Conservation (phyloP, 1,140 invertebrate genomes). For the Pseudomyrmex concolor region DNA sequence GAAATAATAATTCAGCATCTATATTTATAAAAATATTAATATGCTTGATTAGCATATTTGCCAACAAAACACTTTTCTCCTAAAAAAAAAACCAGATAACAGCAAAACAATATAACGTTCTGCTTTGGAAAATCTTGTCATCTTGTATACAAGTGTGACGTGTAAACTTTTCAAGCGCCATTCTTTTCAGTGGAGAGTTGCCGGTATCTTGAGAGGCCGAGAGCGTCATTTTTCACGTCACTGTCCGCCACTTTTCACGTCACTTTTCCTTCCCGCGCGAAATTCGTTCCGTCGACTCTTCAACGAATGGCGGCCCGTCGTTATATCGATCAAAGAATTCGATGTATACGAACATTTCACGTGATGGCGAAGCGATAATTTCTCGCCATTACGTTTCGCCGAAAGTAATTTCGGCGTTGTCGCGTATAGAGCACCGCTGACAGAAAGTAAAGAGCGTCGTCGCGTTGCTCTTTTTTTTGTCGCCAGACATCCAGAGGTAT, state of each 20-base stretch:
- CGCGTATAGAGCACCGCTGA: neutral
- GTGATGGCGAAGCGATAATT: neutral
- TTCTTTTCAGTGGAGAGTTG: conserved; percentile 36
- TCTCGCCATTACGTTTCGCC: conserved; percentile 4
- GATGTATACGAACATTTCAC: neutral
- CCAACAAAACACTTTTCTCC: neutral
- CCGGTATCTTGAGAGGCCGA: conserved; percentile 15
- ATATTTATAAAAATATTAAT: neutral
- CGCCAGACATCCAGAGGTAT: conserved; percentile 63
- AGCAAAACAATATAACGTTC: conserved; percentile 21
- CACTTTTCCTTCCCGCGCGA: conserved; percentile 28
- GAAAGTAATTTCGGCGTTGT: conserved; percentile 61
- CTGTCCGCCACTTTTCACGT: conserved; percentile 27
- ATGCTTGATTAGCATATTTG: neutral
- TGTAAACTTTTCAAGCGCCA: conserved; percentile 48
- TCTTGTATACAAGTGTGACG: conserved; percentile 31
- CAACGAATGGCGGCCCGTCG: neutral
- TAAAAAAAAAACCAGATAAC: neutral
- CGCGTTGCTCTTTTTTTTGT: neutral
- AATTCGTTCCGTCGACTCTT: neutral
- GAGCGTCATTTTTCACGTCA: conserved; percentile 49
- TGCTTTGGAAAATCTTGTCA: conserved; percentile 36
- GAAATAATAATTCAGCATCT: neutral
- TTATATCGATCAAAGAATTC: conserved; percentile 20
- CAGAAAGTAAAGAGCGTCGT: neutral